These are phyloP conservation scores for Mobula birostris DNA, from an alignment of 2,113 vertebrate species.

Conservation along the genomic window DNA sequence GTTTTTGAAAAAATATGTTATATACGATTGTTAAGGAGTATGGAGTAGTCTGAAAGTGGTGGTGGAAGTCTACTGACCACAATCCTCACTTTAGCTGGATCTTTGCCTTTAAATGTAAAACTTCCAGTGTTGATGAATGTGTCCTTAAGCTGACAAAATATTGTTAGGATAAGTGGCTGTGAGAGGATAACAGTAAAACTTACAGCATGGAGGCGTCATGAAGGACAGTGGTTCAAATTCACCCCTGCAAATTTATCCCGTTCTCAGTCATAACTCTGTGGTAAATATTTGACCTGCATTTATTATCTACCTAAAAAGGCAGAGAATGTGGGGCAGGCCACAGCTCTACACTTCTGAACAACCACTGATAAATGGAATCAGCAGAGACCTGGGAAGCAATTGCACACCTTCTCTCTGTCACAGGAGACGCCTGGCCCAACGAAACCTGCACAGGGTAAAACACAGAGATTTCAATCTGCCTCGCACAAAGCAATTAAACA, in stretches of 20 bases:
- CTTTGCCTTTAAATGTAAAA: background rate
- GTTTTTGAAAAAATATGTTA: background rate
- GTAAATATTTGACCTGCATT: constrained; percentile 10
- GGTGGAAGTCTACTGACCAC: background rate
- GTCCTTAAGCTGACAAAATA: background rate
- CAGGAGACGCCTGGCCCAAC: constrained; percentile 3
- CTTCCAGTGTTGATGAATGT: background rate
- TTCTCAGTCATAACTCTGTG: constrained; percentile 22
- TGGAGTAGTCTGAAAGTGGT: background rate
- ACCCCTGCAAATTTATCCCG: constrained; percentile 13
- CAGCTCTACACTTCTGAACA: background rate
- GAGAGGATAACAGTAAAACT: constrained; percentile 18
- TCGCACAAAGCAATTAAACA: background rate
- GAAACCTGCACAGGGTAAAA: background rate
- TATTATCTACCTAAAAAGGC: constrained; percentile 13
- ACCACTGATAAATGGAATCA: constrained; percentile 18
- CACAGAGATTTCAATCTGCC: constrained; percentile 29
- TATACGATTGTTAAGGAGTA: background rate
- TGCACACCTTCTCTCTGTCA: constrained; percentile 5
- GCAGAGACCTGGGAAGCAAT: background rate
- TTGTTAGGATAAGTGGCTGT: background rate
- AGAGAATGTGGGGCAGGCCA: background rate
- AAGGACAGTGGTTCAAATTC: background rate
- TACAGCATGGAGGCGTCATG: background rate
- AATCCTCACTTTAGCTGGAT: background rate